Base-by-base conservation (phyloP, 2,888 invertebrate species). In the Orchestes rusci region DNA sequence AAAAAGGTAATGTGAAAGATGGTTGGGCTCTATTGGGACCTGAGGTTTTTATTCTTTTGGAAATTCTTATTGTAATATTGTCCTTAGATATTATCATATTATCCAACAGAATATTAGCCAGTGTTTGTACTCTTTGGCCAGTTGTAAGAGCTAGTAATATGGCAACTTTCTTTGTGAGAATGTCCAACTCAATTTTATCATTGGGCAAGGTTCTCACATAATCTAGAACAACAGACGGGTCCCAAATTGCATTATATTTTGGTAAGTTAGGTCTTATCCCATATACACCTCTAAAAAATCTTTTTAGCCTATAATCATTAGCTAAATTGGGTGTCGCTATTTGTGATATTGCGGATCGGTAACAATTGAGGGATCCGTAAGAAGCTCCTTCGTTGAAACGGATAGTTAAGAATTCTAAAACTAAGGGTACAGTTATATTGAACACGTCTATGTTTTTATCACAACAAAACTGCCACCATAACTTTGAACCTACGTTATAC, bases 1-100 rank as follows among this genome's bases (percentile, higher is more conserved):
- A n/a, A n/a, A n/a, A n/a, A n/a, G 53, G 51, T 23, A 50, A 35
- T 19, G 39, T 7, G 4, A 53, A 37, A 27, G 35, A 39, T 4
- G 53, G 52, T 27, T 53, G 48, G 3, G 34, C 8, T 20, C n/a
- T 32, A 13, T 30, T 30, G 12, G 30, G 10, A 30, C n/a, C n/a
- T n/a, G n/a, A n/a, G n/a, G n/a, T n/a, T n/a, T n/a, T n/a, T n/a
- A n/a, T n/a, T n/a, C n/a, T 39, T 34, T 39, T 43, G 4, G 43
- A 13, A 12, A 43, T 43, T 30, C 38, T 38, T 19, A 43, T 43
- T 12, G 15, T 29, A 18, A 43, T 30, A 10, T 15, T 38, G 18
- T 29, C 27, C 12, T 28, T 12, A 2, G 12, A 13, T 19, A 7
- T 38, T 15, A 15, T 16, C 13, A 38, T 43, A 43, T 43, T 43